A percentile compares a stretch with the other conserved stretches of the same genome.
phyloP scores from a whole-genome alignment of 2,113 vertebrate species.

The Eublepharis macularius region DNA sequence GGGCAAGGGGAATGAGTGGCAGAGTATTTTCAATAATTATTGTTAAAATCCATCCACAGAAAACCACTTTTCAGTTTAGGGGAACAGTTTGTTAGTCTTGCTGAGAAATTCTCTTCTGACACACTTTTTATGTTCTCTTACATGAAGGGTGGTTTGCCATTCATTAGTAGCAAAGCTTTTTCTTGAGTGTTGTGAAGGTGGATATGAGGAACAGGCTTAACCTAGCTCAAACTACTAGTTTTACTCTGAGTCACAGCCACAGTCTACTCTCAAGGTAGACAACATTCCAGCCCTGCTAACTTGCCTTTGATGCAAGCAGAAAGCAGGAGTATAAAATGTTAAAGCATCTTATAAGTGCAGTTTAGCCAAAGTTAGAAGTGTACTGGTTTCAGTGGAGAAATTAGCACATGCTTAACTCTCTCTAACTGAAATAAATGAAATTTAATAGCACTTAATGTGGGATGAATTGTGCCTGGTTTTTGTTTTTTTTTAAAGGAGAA shows the following conservation, averaged over 20 bases:
- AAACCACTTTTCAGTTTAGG: background rate
- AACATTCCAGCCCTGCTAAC: background rate
- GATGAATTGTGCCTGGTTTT: too few relatives aligned
- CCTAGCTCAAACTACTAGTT: background rate
- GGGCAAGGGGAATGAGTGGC: background rate
- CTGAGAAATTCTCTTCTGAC: background rate
- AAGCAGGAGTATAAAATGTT: background rate
- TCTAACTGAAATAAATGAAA: too few relatives aligned
- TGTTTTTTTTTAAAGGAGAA: too few relatives aligned
- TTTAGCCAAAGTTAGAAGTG: background rate
- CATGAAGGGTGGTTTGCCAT: background rate
- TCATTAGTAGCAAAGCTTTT: background rate
- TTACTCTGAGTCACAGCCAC: background rate
- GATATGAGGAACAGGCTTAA: background rate
- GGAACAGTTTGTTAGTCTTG: background rate
- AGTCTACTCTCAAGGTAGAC: background rate
- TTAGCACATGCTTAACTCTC: too few relatives aligned
- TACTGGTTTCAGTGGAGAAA: background rate
- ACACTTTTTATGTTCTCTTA: background rate
- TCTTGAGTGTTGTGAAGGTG: background rate
- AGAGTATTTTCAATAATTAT: background rate
- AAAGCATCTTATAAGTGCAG: background rate
- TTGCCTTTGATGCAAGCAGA: background rate
- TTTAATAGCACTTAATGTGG: too few relatives aligned
- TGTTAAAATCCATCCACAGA: background rate